Evolutionary conservation across 2,113 vertebrate species (phyloP).

Genomic region (Phylloscopus trochilus): DNA sequence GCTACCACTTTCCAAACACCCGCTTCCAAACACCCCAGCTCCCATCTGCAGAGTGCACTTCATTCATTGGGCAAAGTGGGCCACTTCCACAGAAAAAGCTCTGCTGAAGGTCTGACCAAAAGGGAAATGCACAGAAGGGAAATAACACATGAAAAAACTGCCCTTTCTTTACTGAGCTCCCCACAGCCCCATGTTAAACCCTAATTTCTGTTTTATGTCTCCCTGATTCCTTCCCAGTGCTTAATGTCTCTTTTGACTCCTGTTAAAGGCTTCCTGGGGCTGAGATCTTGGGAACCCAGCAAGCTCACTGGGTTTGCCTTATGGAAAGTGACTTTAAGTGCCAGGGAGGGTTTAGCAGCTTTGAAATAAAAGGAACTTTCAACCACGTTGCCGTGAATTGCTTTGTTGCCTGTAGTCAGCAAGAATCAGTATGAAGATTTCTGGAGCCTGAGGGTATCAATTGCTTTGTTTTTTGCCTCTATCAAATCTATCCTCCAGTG

Average conservation of each 20-base stretch:
- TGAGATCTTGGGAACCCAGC: constrained; percentile 34
- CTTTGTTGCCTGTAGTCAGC: constrained; percentile 67
- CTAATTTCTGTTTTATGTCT: constrained; percentile 46
- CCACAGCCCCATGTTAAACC: background rate
- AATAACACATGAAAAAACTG: background rate
- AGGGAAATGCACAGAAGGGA: background rate
- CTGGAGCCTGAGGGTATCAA: constrained; percentile 67
- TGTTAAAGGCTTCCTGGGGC: constrained; percentile 50
- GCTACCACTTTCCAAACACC: constrained; percentile 69
- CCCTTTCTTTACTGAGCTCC: background rate
- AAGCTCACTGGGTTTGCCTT: constrained; percentile 34
- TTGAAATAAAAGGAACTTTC: constrained; percentile 52
- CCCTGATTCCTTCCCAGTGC: constrained; percentile 15
- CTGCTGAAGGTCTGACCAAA: background rate
- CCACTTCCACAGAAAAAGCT: background rate
- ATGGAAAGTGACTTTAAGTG: constrained; percentile 58
- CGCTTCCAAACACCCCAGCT: constrained; percentile 57
- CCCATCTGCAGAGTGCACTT: constrained; percentile 52
- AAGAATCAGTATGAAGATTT: constrained; percentile 63
- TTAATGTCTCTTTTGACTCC: constrained; percentile 46
- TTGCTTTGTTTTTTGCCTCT: constrained; percentile 69
- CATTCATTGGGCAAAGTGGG: constrained; percentile 41
- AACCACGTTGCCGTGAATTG: constrained; percentile 46
- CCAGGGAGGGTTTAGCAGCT: constrained; percentile 57
- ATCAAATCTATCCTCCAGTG: constrained; percentile 65